phyloP scores from a whole-genome alignment of 1,140 invertebrate genomes.

The Drosophila gunungcola region DNA sequence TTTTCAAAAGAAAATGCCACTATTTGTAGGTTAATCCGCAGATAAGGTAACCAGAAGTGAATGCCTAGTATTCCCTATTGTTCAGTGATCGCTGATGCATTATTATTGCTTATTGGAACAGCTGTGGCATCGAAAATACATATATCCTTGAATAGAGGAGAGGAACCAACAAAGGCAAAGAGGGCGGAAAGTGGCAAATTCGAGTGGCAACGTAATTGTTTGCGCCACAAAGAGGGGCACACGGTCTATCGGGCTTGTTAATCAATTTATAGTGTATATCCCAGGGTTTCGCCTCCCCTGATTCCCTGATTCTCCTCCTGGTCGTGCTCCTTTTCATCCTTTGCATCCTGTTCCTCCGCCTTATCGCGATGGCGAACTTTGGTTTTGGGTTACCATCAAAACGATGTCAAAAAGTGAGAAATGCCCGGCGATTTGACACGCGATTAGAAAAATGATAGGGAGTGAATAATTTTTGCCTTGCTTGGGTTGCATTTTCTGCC shows the following conservation, averaged over 20 bases:
- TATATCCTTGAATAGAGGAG: background rate
- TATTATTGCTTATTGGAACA: slow-evolving; percentile 45
- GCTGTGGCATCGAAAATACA: slow-evolving; percentile 48
- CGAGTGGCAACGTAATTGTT: slow-evolving; percentile 55
- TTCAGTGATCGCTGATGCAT: slow-evolving; percentile 13
- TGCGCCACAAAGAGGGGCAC: slow-evolving; percentile 21
- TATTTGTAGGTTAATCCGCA: background rate
- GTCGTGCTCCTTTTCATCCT: slow-evolving; percentile 5
- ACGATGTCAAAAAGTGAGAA: slow-evolving; percentile 57
- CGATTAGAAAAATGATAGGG: slow-evolving; percentile 51
- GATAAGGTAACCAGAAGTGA: background rate
- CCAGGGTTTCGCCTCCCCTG: background rate
- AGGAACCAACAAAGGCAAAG: background rate
- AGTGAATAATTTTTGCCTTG: background rate
- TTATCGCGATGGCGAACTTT: slow-evolving; percentile 57
- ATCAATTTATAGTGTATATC: slow-evolving; percentile 58
- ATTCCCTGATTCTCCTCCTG: slow-evolving; percentile 23
- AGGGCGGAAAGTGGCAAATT: slow-evolving; percentile 64
- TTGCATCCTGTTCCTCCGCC: background rate
- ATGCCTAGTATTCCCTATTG: slow-evolving; percentile 15
- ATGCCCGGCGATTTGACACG: slow-evolving; percentile 66
- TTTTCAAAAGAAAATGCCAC: background rate
- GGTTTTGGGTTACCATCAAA: slow-evolving; percentile 77
- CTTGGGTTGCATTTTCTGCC: slow-evolving; percentile 7
- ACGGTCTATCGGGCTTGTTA: slow-evolving; percentile 76